Evolutionary conservation across 2,113 vertebrate genomes (phyloP).

Genomic region (Mixornis gularis): DNA sequence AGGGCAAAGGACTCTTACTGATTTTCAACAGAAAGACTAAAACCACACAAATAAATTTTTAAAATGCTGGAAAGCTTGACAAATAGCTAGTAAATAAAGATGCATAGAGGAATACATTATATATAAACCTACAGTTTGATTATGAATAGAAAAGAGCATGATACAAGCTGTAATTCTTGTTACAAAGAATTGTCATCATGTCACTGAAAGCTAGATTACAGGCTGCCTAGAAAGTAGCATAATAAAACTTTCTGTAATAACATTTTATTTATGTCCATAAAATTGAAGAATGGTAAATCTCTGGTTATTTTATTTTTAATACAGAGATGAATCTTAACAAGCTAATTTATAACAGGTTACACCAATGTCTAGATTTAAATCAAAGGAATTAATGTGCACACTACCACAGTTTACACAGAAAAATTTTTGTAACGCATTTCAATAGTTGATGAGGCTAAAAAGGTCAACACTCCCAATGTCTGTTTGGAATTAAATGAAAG

Average conservation of each 20-base stretch:
- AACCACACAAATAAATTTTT: not conserved
- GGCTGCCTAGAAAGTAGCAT: not conserved
- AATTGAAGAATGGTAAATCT: conserved; percentile 8
- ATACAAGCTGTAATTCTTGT: not conserved
- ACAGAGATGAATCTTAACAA: conserved; percentile 45
- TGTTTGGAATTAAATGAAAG: not conserved
- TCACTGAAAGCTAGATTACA: not conserved
- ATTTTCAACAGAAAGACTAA: not conserved
- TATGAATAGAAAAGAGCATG: not conserved
- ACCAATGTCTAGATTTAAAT: conserved; percentile 33
- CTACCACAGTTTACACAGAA: not conserved
- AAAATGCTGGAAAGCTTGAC: not conserved
- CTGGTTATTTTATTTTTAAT: conserved; percentile 19
- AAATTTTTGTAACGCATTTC: not conserved
- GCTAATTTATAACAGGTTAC: conserved; percentile 41
- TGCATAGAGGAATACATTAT: not conserved
- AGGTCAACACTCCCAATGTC: not conserved
- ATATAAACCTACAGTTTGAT: not conserved
- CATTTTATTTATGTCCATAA: conserved; percentile 50
- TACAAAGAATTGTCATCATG: not conserved
- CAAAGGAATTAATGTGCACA: not conserved
- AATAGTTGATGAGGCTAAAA: conserved; percentile 33
- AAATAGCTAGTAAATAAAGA: not conserved
- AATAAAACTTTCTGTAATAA: conserved; percentile 10
- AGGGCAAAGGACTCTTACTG: not conserved